phyloP scores from a whole-genome alignment of 2,113 vertebrate species.

The Eclectus roratus region DNA sequence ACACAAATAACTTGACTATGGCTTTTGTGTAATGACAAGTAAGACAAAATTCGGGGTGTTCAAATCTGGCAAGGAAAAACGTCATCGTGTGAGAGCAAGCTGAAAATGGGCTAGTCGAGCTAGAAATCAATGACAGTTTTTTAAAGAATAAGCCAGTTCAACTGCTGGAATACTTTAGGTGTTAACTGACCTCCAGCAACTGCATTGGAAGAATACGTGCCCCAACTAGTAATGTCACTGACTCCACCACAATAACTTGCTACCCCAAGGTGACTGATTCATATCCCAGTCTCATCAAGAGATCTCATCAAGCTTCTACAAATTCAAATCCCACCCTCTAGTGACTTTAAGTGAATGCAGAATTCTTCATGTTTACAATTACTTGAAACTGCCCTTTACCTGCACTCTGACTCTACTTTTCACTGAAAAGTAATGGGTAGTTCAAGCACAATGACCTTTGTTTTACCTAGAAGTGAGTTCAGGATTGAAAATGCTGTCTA shows the following conservation, averaged over 20 bases:
- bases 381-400: neutral
- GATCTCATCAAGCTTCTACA: neutral
- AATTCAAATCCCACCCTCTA: neutral
- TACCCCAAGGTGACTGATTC: neutral
- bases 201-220: rapidly evolving
- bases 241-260: neutral
- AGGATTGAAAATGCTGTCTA: neutral
- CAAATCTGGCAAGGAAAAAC: neutral
- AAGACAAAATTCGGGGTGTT: neutral
- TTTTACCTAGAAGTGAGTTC: neutral
- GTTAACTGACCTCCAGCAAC: neutral
- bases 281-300: neutral
- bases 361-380: neutral
- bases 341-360: neutral
- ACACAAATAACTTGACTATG: neutral
- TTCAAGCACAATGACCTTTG: neutral
- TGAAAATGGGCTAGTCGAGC: neutral
- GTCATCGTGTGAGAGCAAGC: neutral
- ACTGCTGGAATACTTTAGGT: neutral
- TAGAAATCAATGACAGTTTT: neutral
- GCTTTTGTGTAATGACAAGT: neutral
- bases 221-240: neutral
- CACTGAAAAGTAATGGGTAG: neutral
- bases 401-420: neutral
- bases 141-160: neutral